Conservation (phyloP, 2,113 vertebrate genomes). For the Neodon shergylaensis region DNA sequence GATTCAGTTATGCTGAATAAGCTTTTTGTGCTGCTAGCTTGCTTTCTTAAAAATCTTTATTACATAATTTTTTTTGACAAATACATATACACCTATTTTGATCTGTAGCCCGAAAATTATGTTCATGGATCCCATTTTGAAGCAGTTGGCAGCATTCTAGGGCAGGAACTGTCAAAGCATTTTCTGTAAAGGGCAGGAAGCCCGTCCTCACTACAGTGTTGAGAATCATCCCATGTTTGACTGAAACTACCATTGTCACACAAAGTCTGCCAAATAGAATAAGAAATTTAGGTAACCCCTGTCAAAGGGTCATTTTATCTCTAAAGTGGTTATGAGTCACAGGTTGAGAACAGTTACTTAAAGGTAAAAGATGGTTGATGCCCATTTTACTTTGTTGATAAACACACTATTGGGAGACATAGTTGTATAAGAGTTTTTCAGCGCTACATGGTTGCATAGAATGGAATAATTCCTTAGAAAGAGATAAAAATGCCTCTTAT, state of each 20-base stretch:
- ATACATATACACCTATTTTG: not conserved
- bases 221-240: not conserved
- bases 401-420: not conserved
- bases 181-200: not conserved
- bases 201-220: not conserved
- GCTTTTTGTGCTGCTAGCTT: conserved; percentile 5
- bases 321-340: not conserved
- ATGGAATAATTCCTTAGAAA: not conserved
- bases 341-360: not conserved
- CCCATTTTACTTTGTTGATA: not conserved
- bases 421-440: not conserved
- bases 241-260: not conserved
- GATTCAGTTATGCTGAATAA: not conserved
- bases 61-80: conserved; percentile 7
- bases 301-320: not conserved
- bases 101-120: not conserved
- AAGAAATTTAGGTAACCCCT: not conserved
- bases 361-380: not conserved
- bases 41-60: not conserved
- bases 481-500: not conserved
- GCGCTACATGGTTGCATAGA: not conserved
- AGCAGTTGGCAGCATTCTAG: not conserved
- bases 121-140: not conserved
- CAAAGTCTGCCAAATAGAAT: not conserved
- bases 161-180: not conserved